Evolutionary conservation across 1,140 invertebrate genomes (phyloP), one percentile per base, ranked within the genome.

Genomic region (Aphelenchoides avenae): DNA sequence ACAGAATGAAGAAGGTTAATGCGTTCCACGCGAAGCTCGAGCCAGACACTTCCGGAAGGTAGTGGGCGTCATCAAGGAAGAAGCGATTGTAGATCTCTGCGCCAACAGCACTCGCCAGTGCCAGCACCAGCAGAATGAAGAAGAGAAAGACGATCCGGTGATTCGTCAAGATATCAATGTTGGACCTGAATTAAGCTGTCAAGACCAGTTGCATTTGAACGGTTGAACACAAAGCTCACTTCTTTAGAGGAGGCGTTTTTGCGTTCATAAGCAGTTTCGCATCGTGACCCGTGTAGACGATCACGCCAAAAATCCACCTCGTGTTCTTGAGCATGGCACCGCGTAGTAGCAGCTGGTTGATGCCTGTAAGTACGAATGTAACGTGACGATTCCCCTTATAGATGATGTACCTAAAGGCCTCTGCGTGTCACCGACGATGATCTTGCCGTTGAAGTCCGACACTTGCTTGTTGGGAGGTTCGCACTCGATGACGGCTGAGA

Each of bases 1-100:
- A 99, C 42, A 99, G 83, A 82, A 99, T 98, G 66, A 99, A 88
- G 82, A 98, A 99, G 1, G 94, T 99, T 58, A 99, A 83, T 69
- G 98, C 85, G 80, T 95, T 96, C 77, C 88, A 92, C 69, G 86
- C 86, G 80, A 97, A 92, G 77, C 89, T 89, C n/a, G n/a, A 44
- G 24, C 43, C 56, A n/a, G n/a, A n/a, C 30, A n/a, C 33, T 15
- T 30, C 24, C 24, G 24, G 29, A 18, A 27, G 63, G 11, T 66
- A 57, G n/a, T 52, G 50, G 5, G 42, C 22, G 40, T 40, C 66
- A 47, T 53, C 40, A 26, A 53, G 60, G 48, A 52, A 50, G 52
- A 26, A 29, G 13, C 36, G 63, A 36, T 70, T 61, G 89, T 91
- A 95, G 3, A 92, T 75, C 66, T 87, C 83, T 80, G 89, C 93